Base-by-base conservation (phyloP, 2,113 vertebrate species). In the Halichoeres trimaculatus region DNA sequence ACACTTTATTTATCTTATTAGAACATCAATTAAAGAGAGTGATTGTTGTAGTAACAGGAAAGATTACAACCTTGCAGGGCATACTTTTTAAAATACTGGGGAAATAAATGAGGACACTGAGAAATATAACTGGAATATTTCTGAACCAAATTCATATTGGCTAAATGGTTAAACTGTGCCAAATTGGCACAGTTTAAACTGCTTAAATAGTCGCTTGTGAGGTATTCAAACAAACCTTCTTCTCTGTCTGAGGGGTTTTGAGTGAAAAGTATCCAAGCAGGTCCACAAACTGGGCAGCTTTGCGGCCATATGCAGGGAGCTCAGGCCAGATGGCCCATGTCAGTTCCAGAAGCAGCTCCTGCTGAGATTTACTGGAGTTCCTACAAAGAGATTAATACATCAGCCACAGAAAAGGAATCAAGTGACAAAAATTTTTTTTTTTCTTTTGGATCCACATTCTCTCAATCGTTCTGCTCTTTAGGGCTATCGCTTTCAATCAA, bases 311-410 rank as follows among this genome's bases (percentile, higher is more conserved):
- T 11, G 97, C 97, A 24, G 98, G 98, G 8, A 99, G 96, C 24
- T 99, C 97, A 10, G 98, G 97, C 98, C 98, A 99, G 85, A 99
- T 97, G 14, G 98, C 97, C 98, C 98, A 99, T 87, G 97, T 98
- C 70, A 99, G 94, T 78, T 99, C 98, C 47, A 99, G 89, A 38
- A 99, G 92, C 17, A 98, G 89, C 65, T 99, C 97, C 83, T 99
- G 98, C 54, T 99, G 98, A 62, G 96, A 94, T 86, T 98, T 98
- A 91, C 92, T 97, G 2, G 98, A 99, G 90, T 98, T 99, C 87
- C 98, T 99, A 30, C 34, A 40, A 55, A 14, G 78, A 61, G 23
- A 50, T 41, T 14, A 58, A 61, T 30, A 76, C 1, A 17, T 67
- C 8, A 41, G 13, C 11, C 10, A 53, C 34, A 22, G 14, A 10